Evolutionary conservation across 92 coral and sea anemone genomes (phyloP).

Genomic region (Umimayanthus kanabou): DNA sequence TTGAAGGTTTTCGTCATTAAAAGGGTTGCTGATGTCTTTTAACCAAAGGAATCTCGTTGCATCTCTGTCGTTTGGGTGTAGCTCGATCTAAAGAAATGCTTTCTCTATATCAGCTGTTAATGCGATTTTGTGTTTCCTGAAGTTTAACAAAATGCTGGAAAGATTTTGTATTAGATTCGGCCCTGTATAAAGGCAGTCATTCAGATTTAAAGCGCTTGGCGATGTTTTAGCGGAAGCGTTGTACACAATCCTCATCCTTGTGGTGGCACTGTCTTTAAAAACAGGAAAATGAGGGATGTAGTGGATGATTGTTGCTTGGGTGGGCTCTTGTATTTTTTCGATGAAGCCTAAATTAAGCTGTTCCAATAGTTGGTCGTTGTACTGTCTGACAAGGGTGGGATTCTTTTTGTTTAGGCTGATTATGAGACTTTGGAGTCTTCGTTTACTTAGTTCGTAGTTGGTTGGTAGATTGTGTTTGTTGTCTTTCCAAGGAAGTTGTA

Average conservation of each 20-base stretch:
- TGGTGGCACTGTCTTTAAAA: conserved; percentile 55
- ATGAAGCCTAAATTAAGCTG: conserved; percentile 52
- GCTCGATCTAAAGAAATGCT: conserved; percentile 44
- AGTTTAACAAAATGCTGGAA: conserved; percentile 39
- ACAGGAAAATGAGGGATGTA: conserved; percentile 59
- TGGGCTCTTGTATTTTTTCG: conserved; percentile 39
- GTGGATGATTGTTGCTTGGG: conserved; percentile 45
- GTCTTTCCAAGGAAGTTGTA: conserved; percentile 40
- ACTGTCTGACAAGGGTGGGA: conserved; percentile 8
- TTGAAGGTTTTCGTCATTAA: conserved; percentile 16
- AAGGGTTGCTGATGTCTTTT: conserved; percentile 44
- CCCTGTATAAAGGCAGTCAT: conserved; percentile 49
- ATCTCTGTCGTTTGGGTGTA: conserved; percentile 30
- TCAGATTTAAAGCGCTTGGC: conserved; percentile 27
- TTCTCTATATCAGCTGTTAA: conserved; percentile 47
- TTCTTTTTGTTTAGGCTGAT: not conserved
- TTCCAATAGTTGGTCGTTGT: conserved; percentile 49
- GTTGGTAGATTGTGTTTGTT: conserved; percentile 37
- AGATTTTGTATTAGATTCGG: conserved; percentile 43
- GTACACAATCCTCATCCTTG: conserved; percentile 52
- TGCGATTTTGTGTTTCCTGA: conserved; percentile 40
- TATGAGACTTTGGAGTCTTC: conserved; percentile 11
- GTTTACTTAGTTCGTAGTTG: conserved; percentile 24
- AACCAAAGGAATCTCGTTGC: conserved; percentile 46
- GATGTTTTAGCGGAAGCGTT: conserved; percentile 45